phyloP scores from a whole-genome alignment of 2,888 invertebrate species.

The Mythimna pallens region DNA sequence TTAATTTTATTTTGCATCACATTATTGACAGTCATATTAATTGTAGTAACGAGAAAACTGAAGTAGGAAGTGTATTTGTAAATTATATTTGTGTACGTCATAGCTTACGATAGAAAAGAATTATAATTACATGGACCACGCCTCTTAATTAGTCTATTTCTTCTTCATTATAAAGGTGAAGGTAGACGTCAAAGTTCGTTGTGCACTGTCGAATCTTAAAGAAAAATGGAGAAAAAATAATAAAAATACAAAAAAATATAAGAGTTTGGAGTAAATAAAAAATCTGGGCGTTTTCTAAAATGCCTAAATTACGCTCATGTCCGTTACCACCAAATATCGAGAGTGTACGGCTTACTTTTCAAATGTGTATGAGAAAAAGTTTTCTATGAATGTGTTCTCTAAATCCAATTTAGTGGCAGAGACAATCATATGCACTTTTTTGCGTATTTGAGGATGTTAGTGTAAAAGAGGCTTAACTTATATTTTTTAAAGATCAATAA shows the following conservation, averaged over 20 bases:
- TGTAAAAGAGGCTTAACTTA: slow-evolving; percentile 18
- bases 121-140: slow-evolving; percentile 43
- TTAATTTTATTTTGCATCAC: slow-evolving; percentile 36
- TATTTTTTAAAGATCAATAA: neutral
- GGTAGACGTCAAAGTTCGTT: slow-evolving; percentile 51
- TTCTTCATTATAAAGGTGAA: slow-evolving; percentile 58
- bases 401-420: slow-evolving; percentile 22
- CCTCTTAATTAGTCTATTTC: slow-evolving; percentile 48
- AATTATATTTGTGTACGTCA: slow-evolving; percentile 35
- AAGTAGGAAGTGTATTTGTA: slow-evolving; percentile 35
- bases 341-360: slow-evolving; percentile 50
- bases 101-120: slow-evolving; percentile 47
- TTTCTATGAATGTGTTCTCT: slow-evolving; percentile 25
- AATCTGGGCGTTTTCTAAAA: slow-evolving; percentile 18
- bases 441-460: slow-evolving; percentile 37
- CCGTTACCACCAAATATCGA: slow-evolving; percentile 53
- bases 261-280: neutral
- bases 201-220: slow-evolving; percentile 45
- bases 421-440: slow-evolving; percentile 31
- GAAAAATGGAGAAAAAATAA: slow-evolving; percentile 4
- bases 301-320: slow-evolving; percentile 22
- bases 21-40: slow-evolving; percentile 31
- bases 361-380: slow-evolving; percentile 49
- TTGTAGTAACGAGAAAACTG: slow-evolving; percentile 19
- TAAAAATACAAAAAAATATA: slow-evolving; percentile 25